These are phyloP conservation scores for Hydropsyche tenuis DNA, from an alignment of 1,140 invertebrate species.

Conservation along the genomic window DNA sequence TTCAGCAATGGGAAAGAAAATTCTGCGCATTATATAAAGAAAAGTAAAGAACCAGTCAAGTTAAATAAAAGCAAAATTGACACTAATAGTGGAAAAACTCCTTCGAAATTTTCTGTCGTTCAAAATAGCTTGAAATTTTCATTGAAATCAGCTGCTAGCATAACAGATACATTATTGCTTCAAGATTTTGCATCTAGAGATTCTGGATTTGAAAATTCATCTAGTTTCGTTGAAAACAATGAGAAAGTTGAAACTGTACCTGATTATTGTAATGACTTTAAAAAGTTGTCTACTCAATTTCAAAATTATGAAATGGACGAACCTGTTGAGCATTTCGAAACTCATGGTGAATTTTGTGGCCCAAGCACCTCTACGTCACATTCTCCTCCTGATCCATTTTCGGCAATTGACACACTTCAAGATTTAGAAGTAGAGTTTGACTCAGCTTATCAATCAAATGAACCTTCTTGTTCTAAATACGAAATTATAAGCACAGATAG, in stretches of 20 bases:
- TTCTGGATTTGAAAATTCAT: conserved; percentile 47
- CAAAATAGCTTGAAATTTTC: conserved; percentile 19
- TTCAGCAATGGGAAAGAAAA: conserved; percentile 8
- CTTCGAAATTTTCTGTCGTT: conserved; percentile 45
- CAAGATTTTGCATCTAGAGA: conserved; percentile 38
- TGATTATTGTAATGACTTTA: not conserved
- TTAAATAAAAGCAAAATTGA: too few relatives aligned
- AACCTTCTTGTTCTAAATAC: conserved; percentile 59
- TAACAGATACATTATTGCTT: not conserved
- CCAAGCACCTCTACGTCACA: conserved; percentile 5
- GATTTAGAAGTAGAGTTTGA: conserved; percentile 60
- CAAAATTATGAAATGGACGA: conserved; percentile 30
- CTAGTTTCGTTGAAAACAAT: conserved; percentile 35
- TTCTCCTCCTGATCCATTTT: not conserved
- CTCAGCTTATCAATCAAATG: conserved; percentile 53
- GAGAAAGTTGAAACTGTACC: conserved; percentile 4
- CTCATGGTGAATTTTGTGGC: not conserved
- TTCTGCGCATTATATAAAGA: too few relatives aligned
- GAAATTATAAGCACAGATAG: conserved; percentile 62
- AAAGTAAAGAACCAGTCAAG: too few relatives aligned
- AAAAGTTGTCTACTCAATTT: conserved; percentile 2
- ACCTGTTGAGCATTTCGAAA: conserved; percentile 30
- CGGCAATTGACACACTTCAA: conserved; percentile 53
- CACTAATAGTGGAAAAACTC: conserved; percentile 35
- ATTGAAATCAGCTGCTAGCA: not conserved